Percentiles rank a stretch among this genome's conserved stretches.
Conservation (phyloP, 2,113 vertebrate species). For the Crypturellus undulatus region DNA sequence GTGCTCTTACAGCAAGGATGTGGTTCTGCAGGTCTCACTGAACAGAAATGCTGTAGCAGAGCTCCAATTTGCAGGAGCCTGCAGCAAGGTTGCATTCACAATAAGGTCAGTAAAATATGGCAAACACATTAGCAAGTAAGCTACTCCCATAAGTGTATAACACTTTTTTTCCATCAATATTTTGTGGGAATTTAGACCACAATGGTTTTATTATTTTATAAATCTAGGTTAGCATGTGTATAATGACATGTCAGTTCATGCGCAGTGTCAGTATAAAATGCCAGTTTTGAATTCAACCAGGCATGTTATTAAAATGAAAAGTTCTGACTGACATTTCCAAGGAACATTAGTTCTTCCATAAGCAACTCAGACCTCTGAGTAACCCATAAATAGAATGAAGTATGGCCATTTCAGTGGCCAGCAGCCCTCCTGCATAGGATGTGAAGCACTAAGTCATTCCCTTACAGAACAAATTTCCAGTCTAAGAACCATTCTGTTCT, state of each 20-base stretch:
- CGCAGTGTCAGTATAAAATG: not conserved
- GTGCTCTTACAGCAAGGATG: conserved; percentile 21
- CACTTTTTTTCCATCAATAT: conserved; percentile 21
- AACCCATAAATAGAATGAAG: conserved; percentile 8
- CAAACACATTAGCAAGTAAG: conserved; percentile 50
- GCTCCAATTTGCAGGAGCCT: conserved; percentile 67
- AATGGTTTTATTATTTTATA: conserved; percentile 62
- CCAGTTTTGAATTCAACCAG: conserved; percentile 53
- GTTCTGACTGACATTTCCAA: conserved; percentile 51
- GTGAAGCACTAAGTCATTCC: not conserved
- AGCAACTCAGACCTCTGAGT: conserved; percentile 12
- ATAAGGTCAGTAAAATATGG: conserved; percentile 65
- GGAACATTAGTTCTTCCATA: not conserved
- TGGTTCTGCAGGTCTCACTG: conserved; percentile 44
- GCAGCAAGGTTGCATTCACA: conserved; percentile 71
- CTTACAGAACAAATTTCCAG: not conserved
- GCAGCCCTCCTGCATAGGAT: not conserved
- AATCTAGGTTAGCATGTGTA: conserved; percentile 54
- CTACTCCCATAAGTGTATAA: not conserved
- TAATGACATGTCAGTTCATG: conserved; percentile 43
- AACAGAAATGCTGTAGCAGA: conserved; percentile 32
- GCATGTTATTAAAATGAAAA: conserved; percentile 71
- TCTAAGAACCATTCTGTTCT: not conserved
- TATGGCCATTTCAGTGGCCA: not conserved
- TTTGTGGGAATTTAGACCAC: conserved; percentile 42